These are phyloP conservation scores for Neria commutata DNA, from an alignment of 2,888 invertebrate genomes.

Conservation along the genomic window DNA sequence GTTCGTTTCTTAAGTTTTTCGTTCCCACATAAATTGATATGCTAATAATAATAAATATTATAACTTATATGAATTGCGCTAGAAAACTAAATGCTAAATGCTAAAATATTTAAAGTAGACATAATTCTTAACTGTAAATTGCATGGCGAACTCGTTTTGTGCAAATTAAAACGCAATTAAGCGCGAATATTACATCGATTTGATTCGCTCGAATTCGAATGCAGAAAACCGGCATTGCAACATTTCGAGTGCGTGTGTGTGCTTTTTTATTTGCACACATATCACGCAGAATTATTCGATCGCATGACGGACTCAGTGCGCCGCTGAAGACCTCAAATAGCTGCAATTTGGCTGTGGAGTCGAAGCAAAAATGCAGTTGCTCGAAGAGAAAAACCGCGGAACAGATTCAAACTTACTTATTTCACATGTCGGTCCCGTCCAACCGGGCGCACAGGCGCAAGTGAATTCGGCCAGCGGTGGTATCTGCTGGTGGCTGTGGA, in stretches of 20 bases:
- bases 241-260: constrained; percentile 47
- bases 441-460: constrained; percentile 84
- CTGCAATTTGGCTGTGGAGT: constrained; percentile 16
- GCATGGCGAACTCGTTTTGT: not conserved
- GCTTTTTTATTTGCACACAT: constrained; percentile 34
- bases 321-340: constrained; percentile 10
- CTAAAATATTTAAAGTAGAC: no score
- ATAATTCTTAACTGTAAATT: no score
- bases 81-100: no score
- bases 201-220: constrained; percentile 21
- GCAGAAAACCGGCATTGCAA: constrained; percentile 45
- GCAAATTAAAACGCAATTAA: constrained; percentile 7
- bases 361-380: constrained; percentile 21
- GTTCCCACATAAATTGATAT: no score
- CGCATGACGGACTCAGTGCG: constrained; percentile 44
- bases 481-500: constrained; percentile 36
- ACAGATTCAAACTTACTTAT: constrained; percentile 66
- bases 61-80: no score
- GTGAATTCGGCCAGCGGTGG: constrained; percentile 66
- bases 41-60: no score
- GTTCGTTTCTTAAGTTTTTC: no score
- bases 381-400: constrained; percentile 18
- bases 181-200: not conserved
- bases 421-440: constrained; percentile 82
- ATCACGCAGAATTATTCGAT: constrained; percentile 9